phyloP scores from a whole-genome alignment of 2,888 invertebrate species.

The Epirrita christyi region DNA sequence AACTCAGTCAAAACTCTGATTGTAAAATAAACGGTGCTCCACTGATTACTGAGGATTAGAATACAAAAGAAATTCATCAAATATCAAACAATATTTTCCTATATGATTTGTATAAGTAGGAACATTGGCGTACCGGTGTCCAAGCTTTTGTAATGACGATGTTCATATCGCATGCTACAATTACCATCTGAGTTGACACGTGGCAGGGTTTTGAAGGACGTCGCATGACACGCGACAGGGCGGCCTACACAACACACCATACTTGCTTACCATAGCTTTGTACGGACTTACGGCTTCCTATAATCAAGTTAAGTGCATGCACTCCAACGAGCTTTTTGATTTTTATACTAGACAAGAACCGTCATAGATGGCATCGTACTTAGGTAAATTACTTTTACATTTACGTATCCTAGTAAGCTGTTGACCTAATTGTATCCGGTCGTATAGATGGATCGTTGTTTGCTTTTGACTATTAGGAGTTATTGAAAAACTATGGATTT shows the following conservation, averaged over 20 bases:
- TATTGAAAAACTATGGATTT: not conserved
- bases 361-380: conserved; percentile 64
- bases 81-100: conserved; percentile 8
- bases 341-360: conserved; percentile 63
- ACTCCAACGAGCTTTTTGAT: conserved; percentile 71
- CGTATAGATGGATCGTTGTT: not conserved
- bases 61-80: not conserved
- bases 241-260: conserved; percentile 40
- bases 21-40: too few species aligned
- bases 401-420: conserved; percentile 55
- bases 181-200: conserved; percentile 59
- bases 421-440: conserved; percentile 39
- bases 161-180: conserved; percentile 61
- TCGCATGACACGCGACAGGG: conserved; percentile 49
- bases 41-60: too few species aligned
- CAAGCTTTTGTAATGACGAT: conserved; percentile 34
- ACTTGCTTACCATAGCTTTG: conserved; percentile 52
- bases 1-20: too few species aligned
- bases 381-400: conserved; percentile 32
- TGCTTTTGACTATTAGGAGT: not conserved
- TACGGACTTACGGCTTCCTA: conserved; percentile 62
- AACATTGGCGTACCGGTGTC: conserved; percentile 24
- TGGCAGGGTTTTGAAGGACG: conserved; percentile 61
- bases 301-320: conserved; percentile 84
- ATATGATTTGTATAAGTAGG: conserved; percentile 23